A percentile compares a stretch with the other conserved stretches of the same genome.
These are phyloP conservation scores for Vandiemenella viatica DNA, from an alignment of 2,888 invertebrate genomes.

Conservation along the genomic window DNA sequence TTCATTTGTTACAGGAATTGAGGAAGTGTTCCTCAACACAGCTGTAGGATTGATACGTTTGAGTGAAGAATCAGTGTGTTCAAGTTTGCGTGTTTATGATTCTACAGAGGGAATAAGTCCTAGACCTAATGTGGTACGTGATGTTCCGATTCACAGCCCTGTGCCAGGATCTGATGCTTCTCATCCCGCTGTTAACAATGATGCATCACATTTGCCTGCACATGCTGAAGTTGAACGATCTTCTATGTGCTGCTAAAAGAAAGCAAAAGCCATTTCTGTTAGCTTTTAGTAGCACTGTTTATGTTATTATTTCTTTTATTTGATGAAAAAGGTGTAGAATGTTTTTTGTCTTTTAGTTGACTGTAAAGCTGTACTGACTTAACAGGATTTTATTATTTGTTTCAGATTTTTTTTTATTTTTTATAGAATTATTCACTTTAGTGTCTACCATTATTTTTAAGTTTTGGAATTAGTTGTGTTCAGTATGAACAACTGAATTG, in stretches of 20 bases:
- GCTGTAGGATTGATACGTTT: conserved; percentile 45
- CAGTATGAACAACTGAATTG: too few relatives aligned
- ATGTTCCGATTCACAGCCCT: neutral
- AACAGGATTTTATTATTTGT: too few relatives aligned
- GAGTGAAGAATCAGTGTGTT: conserved; percentile 9
- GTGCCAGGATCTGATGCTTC: neutral
- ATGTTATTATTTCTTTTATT: too few relatives aligned
- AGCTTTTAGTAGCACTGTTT: too few relatives aligned
- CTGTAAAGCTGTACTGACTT: too few relatives aligned
- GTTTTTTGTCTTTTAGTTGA: too few relatives aligned
- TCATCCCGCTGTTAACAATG: neutral
- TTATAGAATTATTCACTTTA: too few relatives aligned
- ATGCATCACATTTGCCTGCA: neutral
- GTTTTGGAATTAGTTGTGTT: too few relatives aligned
- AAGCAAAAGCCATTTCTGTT: neutral
- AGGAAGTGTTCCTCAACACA: conserved; percentile 52
- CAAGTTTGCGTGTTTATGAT: neutral
- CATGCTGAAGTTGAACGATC: neutral
- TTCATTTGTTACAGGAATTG: conserved; percentile 51
- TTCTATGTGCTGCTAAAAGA: neutral
- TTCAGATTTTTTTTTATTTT: too few relatives aligned
- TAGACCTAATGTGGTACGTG: neutral
- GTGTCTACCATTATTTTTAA: too few relatives aligned
- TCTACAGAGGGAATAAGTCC: neutral
- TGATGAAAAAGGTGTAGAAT: too few relatives aligned